A percentile compares a stretch with the other conserved stretches of the same genome.
Evolutionary conservation across 2,888 invertebrate genomes (phyloP).

Genomic region (Alsophila aescularia): DNA sequence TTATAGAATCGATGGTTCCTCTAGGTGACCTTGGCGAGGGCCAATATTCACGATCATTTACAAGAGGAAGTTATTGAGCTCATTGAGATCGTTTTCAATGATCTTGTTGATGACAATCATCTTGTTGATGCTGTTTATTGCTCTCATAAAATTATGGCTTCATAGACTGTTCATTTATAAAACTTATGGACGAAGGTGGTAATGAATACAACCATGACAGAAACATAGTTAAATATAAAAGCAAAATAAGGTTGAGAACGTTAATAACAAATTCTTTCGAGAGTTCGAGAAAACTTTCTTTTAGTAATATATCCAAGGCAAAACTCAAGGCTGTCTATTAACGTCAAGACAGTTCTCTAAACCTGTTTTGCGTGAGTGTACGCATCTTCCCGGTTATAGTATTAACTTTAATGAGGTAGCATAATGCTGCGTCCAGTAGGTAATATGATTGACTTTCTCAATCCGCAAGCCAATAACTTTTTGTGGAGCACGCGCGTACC

Average conservation of each 20-base stretch:
- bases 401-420: slow-evolving; percentile 45
- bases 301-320: slow-evolving; percentile 28
- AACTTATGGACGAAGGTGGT: neutral
- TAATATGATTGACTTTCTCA: slow-evolving; percentile 47
- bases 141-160: slow-evolving; percentile 6
- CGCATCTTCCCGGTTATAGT: slow-evolving; percentile 37
- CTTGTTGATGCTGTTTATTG: slow-evolving; percentile 28
- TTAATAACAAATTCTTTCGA: slow-evolving; percentile 26
- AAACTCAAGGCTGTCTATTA: slow-evolving; percentile 39
- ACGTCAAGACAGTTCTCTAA: slow-evolving; percentile 45
- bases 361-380: slow-evolving; percentile 39
- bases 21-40: slow-evolving; percentile 41
- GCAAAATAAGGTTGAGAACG: slow-evolving; percentile 11
- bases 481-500: slow-evolving; percentile 45
- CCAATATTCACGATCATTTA: slow-evolving; percentile 41
- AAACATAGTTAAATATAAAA: neutral
- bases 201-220: neutral
- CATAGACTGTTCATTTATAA: slow-evolving; percentile 4
- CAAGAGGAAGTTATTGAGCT: slow-evolving; percentile 51
- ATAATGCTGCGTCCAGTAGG: slow-evolving; percentile 48
- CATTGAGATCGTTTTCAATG: slow-evolving; percentile 53
- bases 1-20: slow-evolving; percentile 23
- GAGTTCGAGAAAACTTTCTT: slow-evolving; percentile 36
- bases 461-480: slow-evolving; percentile 52
- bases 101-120: slow-evolving; percentile 38